phyloP scores from a whole-genome alignment of 35 echinoderm and acorn worm species.

The Hemicentrotus pulcherrimus region DNA sequence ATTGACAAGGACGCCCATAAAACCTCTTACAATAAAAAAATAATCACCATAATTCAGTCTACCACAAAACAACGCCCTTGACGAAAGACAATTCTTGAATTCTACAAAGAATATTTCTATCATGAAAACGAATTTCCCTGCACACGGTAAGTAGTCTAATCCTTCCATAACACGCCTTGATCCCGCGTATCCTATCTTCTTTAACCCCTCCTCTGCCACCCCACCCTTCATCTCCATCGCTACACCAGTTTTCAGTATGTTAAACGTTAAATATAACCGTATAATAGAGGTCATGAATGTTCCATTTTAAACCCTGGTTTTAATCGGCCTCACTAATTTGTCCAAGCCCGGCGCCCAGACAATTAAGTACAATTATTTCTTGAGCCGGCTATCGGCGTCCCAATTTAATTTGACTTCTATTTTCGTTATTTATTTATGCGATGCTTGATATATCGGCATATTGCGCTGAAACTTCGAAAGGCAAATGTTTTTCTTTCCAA shows the following conservation, averaged over 20 bases:
- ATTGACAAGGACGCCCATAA: neutral
- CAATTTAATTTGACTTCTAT: constrained; percentile 4
- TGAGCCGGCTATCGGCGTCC: neutral
- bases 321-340: neutral
- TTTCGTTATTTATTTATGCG: neutral
- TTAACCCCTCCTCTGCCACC: neutral
- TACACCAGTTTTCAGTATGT: neutral
- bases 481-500: constrained; percentile 19
- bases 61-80: neutral
- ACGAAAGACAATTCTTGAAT: neutral
- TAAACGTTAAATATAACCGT: neutral
- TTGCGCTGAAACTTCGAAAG: neutral
- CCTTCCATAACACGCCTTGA: neutral
- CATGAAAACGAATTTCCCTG: neutral
- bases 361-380: constrained; percentile 14
- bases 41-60: neutral
- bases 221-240: neutral
- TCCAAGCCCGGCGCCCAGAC: neutral
- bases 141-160: neutral
- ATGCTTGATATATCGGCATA: neutral
- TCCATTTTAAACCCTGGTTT: neutral
- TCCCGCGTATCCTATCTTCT: neutral
- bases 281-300: neutral
- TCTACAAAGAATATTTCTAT: neutral
- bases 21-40: neutral